Base-by-base conservation (phyloP, 2,797 vertebrate genomes). In the Tiaroga cobitis region DNA sequence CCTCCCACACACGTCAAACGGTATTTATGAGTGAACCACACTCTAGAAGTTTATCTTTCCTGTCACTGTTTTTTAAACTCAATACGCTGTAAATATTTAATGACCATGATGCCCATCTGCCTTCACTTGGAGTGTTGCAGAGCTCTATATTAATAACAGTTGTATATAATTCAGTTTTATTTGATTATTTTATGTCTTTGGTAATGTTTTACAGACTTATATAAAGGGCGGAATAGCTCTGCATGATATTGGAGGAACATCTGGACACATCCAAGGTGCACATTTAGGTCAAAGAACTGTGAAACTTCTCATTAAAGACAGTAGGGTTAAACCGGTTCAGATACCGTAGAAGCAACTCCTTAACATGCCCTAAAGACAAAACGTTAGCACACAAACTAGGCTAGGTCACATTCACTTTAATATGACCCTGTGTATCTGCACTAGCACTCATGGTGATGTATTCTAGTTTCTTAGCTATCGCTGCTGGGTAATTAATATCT, bases 401-500 rank as follows among this genome's bases (percentile, higher is more conserved):
- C 21, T 37, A n/a, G 59, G 51, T 78, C 73, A 76, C 21, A 5
- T 39, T 63, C 41, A 67, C 41, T 85, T 80, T 85, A 59, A 78
- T 74, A 74, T 78, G 63, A 80, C 56, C 72, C 59, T 51, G 29
- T 29, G 56, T 18, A n/a, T 86, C 84, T 61, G 85, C 49, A 61
- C 11, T 82, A 16, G 69, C 37, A 79, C 24, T 80, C n/a, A 39
- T 67, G 41, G 83, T 46, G 75, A 84, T 81, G 46, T 49, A 85
- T 82, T 69, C 70, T 39, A 67, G 82, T 69, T 43, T 84, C 74
- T 72, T 41, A 81, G 78, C 51, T 72, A 86, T 88, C 76, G 56
- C 43, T 82, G 51, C 37, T 72, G 68, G 90, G 92, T 95, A 96
- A 96, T 96, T 95, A 95, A 94, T 94, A 95, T 93, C 94, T 94